phyloP scores from a whole-genome alignment of 92 coral and sea anemone species.

The Micromussa lordhowensis region DNA sequence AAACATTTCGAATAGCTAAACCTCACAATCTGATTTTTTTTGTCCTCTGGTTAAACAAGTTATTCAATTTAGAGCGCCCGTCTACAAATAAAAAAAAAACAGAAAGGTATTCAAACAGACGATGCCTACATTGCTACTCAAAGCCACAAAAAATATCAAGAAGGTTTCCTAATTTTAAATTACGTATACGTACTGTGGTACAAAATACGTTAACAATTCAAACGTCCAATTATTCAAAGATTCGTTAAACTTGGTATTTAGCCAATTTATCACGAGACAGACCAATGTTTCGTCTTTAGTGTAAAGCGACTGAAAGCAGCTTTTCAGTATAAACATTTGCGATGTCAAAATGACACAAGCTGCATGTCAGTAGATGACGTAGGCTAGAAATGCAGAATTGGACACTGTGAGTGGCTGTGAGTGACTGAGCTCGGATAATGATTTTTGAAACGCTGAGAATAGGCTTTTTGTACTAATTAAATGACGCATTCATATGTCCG shows the following conservation, averaged over 20 bases:
- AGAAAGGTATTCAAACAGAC: background rate
- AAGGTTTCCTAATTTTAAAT: background rate
- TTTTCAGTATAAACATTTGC: background rate
- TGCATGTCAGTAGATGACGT: background rate
- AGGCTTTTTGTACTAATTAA: too few relatives aligned
- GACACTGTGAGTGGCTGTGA: too few relatives aligned
- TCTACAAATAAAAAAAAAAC: background rate
- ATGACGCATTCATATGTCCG: too few relatives aligned
- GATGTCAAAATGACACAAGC: background rate
- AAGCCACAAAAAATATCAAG: background rate
- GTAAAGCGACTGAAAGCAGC: background rate
- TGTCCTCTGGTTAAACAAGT: background rate
- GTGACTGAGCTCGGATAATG: too few relatives aligned
- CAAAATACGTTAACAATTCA: too few relatives aligned
- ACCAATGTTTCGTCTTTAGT: background rate
- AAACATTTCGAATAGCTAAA: background rate
- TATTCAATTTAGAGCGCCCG: background rate
- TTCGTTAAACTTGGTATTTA: background rate
- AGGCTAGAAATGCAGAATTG: too few relatives aligned
- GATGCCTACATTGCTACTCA: background rate
- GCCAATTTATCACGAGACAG: background rate
- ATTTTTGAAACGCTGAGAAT: too few relatives aligned
- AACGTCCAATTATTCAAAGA: too few relatives aligned
- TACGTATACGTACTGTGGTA: too few relatives aligned
- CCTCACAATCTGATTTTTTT: background rate